Conservation (phyloP, 64 coral and sea anemone genomes). For the Montipora sp. region DNA sequence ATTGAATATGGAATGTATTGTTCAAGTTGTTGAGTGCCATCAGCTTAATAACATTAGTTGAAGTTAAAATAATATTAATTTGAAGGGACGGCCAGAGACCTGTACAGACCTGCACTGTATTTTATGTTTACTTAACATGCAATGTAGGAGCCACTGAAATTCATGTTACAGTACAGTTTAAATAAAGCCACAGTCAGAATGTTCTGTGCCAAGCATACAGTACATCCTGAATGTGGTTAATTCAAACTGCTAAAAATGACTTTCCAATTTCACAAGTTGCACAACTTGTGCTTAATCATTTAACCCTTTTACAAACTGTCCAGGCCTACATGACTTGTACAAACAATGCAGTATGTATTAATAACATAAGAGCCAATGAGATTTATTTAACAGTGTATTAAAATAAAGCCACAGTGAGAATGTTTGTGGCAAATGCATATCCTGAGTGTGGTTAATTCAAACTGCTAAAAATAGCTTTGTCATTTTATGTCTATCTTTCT, state of each 20-base stretch:
- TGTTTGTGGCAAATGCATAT: neutral
- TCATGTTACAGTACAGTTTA: neutral
- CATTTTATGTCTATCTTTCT: neutral
- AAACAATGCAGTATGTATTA: no score
- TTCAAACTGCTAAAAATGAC: neutral
- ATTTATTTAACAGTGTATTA: neutral
- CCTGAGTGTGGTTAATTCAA: conserved; percentile 14
- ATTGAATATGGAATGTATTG: no score
- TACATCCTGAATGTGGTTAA: conserved; percentile 7
- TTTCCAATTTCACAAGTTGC: neutral
- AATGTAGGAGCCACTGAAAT: no score
- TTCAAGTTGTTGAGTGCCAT: no score
- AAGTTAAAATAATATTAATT: no score
- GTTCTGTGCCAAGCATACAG: neutral
- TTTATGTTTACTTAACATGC: no score
- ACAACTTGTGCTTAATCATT: neutral
- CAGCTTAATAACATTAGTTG: no score
- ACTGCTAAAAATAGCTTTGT: neutral
- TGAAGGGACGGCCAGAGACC: no score
- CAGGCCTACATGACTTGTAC: neutral
- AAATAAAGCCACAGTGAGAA: neutral
- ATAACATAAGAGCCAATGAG: no score
- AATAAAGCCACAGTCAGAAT: neutral
- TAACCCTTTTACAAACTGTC: neutral
- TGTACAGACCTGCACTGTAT: no score